These are phyloP conservation scores for Eucidaris tribuloides DNA, from an alignment of 35 echinoderm and acorn worm species.

Conservation along the genomic window DNA sequence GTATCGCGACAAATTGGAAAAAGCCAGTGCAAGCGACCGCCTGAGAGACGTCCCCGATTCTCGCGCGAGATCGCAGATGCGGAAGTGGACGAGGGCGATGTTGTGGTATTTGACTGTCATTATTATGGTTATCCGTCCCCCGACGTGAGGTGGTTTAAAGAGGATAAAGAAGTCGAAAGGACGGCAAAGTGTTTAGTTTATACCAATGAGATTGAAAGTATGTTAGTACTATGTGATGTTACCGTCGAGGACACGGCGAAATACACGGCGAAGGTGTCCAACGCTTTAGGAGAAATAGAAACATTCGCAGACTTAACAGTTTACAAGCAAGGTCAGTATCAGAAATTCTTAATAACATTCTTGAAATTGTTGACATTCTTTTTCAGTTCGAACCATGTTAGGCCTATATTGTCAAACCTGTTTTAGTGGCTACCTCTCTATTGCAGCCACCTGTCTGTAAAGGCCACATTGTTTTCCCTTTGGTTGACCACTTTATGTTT, in stretches of 20 bases:
- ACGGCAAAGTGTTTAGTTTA: conserved; percentile 70
- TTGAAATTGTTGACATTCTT: too few species aligned
- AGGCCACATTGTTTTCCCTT: too few species aligned
- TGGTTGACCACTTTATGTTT: too few species aligned
- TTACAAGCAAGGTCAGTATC: conserved; percentile 79
- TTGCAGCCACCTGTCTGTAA: too few species aligned
- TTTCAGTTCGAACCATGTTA: too few species aligned
- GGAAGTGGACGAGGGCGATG: conserved; percentile 83
- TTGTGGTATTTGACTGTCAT: conserved; percentile 81
- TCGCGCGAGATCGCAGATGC: conserved; percentile 73
- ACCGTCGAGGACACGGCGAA: conserved; percentile 54
- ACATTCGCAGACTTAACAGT: conserved; percentile 63
- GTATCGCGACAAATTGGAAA: conserved; percentile 45
- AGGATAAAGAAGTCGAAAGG: conserved; percentile 33
- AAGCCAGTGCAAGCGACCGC: conserved; percentile 28
- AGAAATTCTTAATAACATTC: too few species aligned
- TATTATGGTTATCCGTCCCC: conserved; percentile 76
- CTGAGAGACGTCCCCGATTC: conserved; percentile 72
- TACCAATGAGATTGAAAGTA: conserved; percentile 52
- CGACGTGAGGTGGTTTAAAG: conserved; percentile 83
- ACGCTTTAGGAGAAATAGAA: conserved; percentile 50
- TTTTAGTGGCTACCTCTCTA: too few species aligned
- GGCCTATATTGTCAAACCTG: too few species aligned
- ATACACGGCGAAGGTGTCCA: conserved; percentile 69
- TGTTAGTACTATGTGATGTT: conserved; percentile 87